Evolutionary conservation across 1,140 invertebrate genomes (phyloP).

Genomic region (Lepidurus couesii): DNA sequence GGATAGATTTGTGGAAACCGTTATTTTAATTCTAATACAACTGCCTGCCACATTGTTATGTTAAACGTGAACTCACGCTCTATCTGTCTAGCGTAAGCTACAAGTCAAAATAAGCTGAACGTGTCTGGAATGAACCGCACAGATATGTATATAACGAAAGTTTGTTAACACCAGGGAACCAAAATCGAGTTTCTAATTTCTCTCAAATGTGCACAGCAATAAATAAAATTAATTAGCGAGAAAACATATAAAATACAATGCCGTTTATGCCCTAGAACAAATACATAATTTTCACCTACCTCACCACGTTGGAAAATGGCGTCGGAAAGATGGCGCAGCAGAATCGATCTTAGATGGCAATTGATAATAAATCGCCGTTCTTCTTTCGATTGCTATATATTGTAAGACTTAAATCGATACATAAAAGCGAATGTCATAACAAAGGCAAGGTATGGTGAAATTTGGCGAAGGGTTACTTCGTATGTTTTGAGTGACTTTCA

Average conservation of each 20-base stretch:
- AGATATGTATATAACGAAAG: too few relatives aligned
- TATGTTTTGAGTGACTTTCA: conserved; percentile 3
- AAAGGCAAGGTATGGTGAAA: conserved; percentile 22
- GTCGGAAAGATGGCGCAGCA: conserved; percentile 3
- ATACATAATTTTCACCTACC: neutral
- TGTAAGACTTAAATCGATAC: neutral
- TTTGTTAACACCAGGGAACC: too few relatives aligned
- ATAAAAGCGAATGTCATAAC: neutral
- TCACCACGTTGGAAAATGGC: conserved; percentile 18
- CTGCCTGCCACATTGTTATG: too few relatives aligned
- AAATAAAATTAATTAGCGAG: neutral
- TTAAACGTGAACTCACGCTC: too few relatives aligned
- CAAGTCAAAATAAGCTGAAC: too few relatives aligned
- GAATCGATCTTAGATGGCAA: neutral
- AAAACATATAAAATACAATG: neutral
- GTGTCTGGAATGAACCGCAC: too few relatives aligned
- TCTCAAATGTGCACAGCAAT: neutral
- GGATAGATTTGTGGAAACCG: too few relatives aligned
- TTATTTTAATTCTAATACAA: too few relatives aligned
- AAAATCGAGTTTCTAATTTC: too few relatives aligned
- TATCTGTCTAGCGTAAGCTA: too few relatives aligned
- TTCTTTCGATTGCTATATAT: neutral
- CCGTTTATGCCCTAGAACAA: neutral
- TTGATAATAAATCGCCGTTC: neutral
- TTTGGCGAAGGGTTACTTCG: neutral